A percentile compares a stretch with the other conserved stretches of the same genome.
phyloP scores from a whole-genome alignment of 2,888 invertebrate genomes.

The Pteria penguin region DNA sequence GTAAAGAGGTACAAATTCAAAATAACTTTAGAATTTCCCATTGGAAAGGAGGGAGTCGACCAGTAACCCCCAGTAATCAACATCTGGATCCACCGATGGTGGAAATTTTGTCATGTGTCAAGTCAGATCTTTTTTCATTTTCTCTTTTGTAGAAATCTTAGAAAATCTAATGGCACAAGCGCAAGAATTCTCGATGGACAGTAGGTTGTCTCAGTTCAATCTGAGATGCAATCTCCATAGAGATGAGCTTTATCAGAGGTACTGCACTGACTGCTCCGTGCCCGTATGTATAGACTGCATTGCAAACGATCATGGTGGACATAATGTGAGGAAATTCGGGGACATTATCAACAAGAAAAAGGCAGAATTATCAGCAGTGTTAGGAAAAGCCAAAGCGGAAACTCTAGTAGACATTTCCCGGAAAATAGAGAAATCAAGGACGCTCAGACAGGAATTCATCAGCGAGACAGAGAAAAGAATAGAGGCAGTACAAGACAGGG shows the following conservation, averaged over 20 bases:
- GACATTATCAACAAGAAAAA: slow-evolving; percentile 21
- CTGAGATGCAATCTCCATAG: slow-evolving; percentile 4
- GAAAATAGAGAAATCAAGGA: background rate
- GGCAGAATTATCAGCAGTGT: background rate
- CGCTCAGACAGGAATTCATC: slow-evolving; percentile 1
- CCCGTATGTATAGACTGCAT: slow-evolving; percentile 22
- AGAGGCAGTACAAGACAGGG: slow-evolving; percentile 1
- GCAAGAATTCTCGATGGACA: too few species aligned
- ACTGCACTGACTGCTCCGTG: slow-evolving; percentile 2
- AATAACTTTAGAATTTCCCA: too few species aligned
- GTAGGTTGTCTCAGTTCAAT: too few species aligned
- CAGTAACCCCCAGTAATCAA: too few species aligned
- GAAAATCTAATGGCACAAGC: too few species aligned
- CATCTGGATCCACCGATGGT: too few species aligned
- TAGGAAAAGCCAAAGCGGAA: slow-evolving; percentile 1
- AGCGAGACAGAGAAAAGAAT: slow-evolving; percentile 4
- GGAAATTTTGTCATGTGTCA: too few species aligned
- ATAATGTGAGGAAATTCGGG: slow-evolving; percentile 6
- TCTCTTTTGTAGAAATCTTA: too few species aligned
- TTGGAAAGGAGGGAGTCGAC: too few species aligned
- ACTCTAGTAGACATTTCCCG: slow-evolving; percentile 11
- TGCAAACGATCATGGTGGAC: slow-evolving; percentile 12
- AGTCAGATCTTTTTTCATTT: too few species aligned
- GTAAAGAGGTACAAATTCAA: too few species aligned
- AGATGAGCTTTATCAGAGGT: slow-evolving; percentile 3